Evolutionary conservation across 2,797 vertebrate species (phyloP).

Genomic region (Erpetoichthys calabaricus): DNA sequence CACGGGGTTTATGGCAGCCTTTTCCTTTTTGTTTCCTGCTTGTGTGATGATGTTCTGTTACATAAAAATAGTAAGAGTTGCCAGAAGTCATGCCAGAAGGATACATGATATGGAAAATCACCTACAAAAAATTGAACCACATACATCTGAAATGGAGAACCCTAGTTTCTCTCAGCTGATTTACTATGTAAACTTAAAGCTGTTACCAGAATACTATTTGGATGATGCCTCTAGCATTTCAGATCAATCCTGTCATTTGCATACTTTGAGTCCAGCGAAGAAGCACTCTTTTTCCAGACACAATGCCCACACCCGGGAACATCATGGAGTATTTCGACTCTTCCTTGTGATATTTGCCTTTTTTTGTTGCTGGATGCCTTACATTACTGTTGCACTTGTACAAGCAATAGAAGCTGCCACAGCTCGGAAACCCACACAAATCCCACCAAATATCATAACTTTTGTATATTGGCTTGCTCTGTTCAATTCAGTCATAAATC

Average conservation of each 20-base stretch:
- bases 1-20: conserved; percentile 36
- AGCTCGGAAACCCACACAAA: conserved; percentile 27
- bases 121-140: conserved; percentile 37
- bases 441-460: conserved; percentile 45
- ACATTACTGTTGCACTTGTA: conserved; percentile 47
- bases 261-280: conserved; percentile 13
- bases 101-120: conserved; percentile 57
- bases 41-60: conserved; percentile 62
- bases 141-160: conserved; percentile 11
- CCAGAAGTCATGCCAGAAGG: conserved; percentile 50
- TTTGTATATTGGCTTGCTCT: conserved; percentile 59
- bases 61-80: conserved; percentile 53
- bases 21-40: conserved; percentile 53
- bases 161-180: conserved; percentile 39
- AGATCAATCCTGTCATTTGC: conserved; percentile 11
- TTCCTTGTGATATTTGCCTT: conserved; percentile 57
- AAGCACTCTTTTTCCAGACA: conserved; percentile 32
- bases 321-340: conserved; percentile 52
- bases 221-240: conserved; percentile 9
- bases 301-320: conserved; percentile 31
- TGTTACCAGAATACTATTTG: conserved; percentile 33
- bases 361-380: conserved; percentile 65
- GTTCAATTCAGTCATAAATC: conserved; percentile 65
- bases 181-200: conserved; percentile 44
- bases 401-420: conserved; percentile 51